Base-by-base conservation (phyloP, 2,797 vertebrate species). In the Molossus alvarezi region DNA sequence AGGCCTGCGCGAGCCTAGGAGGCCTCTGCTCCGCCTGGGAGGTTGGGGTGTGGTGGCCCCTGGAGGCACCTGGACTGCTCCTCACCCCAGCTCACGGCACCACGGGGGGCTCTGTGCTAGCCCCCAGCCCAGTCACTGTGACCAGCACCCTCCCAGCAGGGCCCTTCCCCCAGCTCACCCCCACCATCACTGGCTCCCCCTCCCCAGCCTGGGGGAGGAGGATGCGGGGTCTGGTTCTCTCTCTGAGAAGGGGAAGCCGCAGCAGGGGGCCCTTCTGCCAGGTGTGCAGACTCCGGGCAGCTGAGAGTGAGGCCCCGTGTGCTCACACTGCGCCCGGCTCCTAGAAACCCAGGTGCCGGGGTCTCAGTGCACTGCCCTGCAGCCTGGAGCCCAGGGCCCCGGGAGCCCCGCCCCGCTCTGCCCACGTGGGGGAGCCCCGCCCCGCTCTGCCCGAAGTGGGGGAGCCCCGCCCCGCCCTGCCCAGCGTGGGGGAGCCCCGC, bases 131-230 rank as follows among this genome's bases (percentile, higher is more conserved):
- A 27, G 71, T 4, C 27, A 45, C 33, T 27, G 23, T 11, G 10
- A 27, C 17, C 7, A 41, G 67, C 9, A 21, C 9, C 20, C 55
- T 51, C 58, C 64, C 73, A 27, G 48, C 6, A 1, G 3, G 14
- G 18, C 69, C 48, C 33, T 58, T 41, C 18, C 29, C 53, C 18
- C 4, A 0, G 53, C 55, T 18, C 25, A 3, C 41, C 25, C 41
- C 7, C 1, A 57, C 17, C 0, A 2, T 18, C 0, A 0, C 0
- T 0, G 48, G 18, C 27, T 3, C 60, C 10, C 10, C 3, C 21
- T 65, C 53, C 33, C 13, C 37, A 3, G 55, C 57, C 60, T 4
- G 2, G 10, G 57, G 64, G 37, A 4, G 23, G 33, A 7, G 12
- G 1, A n/a, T 6, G 0, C 3, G 17, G 11, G 53, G 17, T 23